phyloP scores from a whole-genome alignment of 1,140 invertebrate genomes.

The Heliconius nattereri region DNA sequence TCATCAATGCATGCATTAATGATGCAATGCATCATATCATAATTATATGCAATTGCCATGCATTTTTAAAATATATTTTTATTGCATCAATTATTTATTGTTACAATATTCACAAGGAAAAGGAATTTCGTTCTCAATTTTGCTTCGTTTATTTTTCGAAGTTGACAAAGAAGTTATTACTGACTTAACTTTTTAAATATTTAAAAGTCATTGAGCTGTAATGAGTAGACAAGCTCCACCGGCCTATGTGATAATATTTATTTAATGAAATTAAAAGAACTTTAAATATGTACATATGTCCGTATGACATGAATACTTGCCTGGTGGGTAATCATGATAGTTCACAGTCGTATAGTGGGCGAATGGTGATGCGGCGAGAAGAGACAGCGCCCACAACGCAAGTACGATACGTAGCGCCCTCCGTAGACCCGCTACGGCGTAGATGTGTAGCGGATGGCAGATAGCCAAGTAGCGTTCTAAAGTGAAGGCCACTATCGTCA shows the following conservation, averaged over 20 bases:
- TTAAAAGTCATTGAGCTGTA: no score
- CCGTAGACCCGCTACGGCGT: conserved; percentile 90
- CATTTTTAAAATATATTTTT: no score
- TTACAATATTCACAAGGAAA: not conserved
- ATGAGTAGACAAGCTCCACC: no score
- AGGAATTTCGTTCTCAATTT: not conserved
- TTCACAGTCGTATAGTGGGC: conserved; percentile 86
- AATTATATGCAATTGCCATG: no score
- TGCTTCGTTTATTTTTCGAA: not conserved
- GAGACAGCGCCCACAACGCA: conserved; percentile 88
- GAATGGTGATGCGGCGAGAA: conserved; percentile 90
- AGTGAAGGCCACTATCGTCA: conserved; percentile 95
- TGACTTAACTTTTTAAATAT: no score
- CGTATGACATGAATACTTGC: conserved; percentile 59
- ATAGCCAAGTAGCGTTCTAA: conserved; percentile 95
- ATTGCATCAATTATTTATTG: no score
- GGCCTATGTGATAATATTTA: no score
- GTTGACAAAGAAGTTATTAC: not conserved
- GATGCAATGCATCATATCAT: no score
- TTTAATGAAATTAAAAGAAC: no score
- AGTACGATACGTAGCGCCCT: conserved; percentile 91
- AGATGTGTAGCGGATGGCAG: conserved; percentile 91
- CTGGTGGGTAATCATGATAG: conserved; percentile 87
- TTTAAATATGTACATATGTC: no score
- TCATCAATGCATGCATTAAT: no score